A percentile compares a stretch with the other conserved stretches of the same genome.
phyloP scores from a whole-genome alignment of 2,113 vertebrate genomes.

The Tautogolabrus adspersus region DNA sequence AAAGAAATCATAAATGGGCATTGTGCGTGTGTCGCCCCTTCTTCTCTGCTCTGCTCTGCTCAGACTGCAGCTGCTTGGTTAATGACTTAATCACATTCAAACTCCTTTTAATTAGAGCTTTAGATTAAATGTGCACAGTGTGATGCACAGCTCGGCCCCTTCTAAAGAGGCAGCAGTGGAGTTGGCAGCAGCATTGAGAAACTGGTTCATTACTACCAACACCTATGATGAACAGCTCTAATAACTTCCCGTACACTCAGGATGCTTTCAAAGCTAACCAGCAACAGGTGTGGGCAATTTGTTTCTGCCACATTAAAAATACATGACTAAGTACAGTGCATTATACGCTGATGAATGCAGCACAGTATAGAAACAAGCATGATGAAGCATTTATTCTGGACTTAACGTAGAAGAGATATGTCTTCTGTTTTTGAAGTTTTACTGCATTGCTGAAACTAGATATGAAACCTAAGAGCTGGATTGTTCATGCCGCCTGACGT shows the following conservation, averaged over 20 bases:
- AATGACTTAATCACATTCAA: conserved; percentile 40
- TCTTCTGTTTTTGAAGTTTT: conserved; percentile 14
- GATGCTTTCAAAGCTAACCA: conserved; percentile 7
- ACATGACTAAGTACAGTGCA: conserved; percentile 28
- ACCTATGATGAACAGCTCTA: conserved; percentile 5
- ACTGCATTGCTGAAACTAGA: conserved; percentile 6
- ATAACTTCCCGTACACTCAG: conserved; percentile 16
- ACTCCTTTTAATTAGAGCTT: conserved; percentile 53
- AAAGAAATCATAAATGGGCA: background rate
- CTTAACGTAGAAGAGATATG: background rate
- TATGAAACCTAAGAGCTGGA: background rate
- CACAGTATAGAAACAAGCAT: background rate
- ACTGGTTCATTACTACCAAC: background rate
- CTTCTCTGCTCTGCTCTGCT: background rate
- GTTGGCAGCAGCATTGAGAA: background rate
- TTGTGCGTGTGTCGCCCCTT: background rate
- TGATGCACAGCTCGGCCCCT: conserved; percentile 25
- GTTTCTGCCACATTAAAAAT: conserved; percentile 54
- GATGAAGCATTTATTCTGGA: conserved; percentile 15
- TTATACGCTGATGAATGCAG: conserved; percentile 19
- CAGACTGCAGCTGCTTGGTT: conserved; percentile 37
- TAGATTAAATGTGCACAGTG: conserved; percentile 42
- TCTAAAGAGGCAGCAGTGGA: background rate
- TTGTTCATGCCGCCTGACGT: too few species aligned
- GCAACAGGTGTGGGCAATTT: conserved; percentile 46